These are phyloP conservation scores for Cydia pomonella DNA, from an alignment of 1,140 invertebrate genomes.

Conservation along the genomic window DNA sequence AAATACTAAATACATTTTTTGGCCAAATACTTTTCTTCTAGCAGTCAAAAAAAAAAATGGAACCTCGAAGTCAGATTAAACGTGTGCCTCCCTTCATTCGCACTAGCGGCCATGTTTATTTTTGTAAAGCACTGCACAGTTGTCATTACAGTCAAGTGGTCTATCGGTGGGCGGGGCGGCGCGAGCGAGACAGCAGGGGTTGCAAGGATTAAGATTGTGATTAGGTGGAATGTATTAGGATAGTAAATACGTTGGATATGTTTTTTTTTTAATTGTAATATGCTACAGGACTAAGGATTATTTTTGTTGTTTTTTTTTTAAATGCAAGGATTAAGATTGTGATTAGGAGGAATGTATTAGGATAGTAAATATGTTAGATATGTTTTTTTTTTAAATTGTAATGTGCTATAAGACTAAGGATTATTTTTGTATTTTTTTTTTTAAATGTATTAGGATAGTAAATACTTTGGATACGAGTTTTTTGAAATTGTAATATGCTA, in stretches of 20 bases:
- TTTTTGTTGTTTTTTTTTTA: too few relatives aligned
- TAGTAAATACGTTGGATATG: neutral
- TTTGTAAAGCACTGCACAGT: slow-evolving; percentile 63
- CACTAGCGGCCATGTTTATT: slow-evolving; percentile 73
- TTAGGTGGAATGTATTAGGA: neutral
- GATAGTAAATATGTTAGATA: too few relatives aligned
- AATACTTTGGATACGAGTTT: too few relatives aligned
- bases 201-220: slow-evolving; percentile 7
- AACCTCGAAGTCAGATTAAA: neutral
- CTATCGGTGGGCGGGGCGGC: slow-evolving; percentile 42
- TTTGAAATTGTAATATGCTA: too few relatives aligned
- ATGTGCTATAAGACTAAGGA: too few relatives aligned
- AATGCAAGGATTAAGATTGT: too few relatives aligned
- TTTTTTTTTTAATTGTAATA: neutral
- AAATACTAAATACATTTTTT: neutral
- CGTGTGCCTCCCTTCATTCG: slow-evolving; percentile 33
- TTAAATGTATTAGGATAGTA: too few relatives aligned
- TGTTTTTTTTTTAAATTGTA: too few relatives aligned
- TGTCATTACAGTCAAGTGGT: slow-evolving; percentile 41
- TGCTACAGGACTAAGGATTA: too few relatives aligned
- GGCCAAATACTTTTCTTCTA: neutral
- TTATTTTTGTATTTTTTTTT: too few relatives aligned
- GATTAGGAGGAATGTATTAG: too few relatives aligned
- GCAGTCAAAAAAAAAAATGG: neutral
- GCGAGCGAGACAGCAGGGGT: slow-evolving; percentile 33